Conservation (phyloP, 1,140 invertebrate species). For the Caenorhabditis remanei region DNA sequence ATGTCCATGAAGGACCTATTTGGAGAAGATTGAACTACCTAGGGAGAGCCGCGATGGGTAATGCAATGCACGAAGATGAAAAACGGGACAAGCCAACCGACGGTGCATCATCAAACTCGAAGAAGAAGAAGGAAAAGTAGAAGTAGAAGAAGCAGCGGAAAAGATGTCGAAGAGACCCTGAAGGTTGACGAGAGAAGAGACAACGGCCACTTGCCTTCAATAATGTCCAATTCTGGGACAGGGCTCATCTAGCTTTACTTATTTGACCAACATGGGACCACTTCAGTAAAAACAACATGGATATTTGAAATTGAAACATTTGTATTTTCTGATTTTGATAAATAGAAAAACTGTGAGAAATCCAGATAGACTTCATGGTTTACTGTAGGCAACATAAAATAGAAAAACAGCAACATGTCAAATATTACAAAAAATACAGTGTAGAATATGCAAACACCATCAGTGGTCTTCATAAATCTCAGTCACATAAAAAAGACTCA, state of each 20-base stretch:
- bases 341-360: no score
- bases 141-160: not conserved
- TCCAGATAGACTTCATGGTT: no score
- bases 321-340: not conserved
- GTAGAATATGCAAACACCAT: no score
- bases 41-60: constrained; percentile 38
- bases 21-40: constrained; percentile 50
- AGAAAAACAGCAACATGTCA: no score
- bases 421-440: no score
- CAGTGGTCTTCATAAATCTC: no score
- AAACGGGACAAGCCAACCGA: constrained; percentile 47
- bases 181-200: constrained; percentile 43
- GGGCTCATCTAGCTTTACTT: constrained; percentile 42
- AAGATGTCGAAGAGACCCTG: constrained; percentile 38
- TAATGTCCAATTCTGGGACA: constrained; percentile 44
- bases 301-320: no score
- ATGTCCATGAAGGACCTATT: not conserved
- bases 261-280: constrained; percentile 33
- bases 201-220: constrained; percentile 51
- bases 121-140: not conserved
- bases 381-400: no score
- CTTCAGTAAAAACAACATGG: not conserved
- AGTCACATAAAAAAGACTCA: no score
- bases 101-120: constrained; percentile 28
- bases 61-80: constrained; percentile 55